Evolutionary conservation across 2,113 vertebrate species (phyloP).

Genomic region (Siphamia tubifer): DNA sequence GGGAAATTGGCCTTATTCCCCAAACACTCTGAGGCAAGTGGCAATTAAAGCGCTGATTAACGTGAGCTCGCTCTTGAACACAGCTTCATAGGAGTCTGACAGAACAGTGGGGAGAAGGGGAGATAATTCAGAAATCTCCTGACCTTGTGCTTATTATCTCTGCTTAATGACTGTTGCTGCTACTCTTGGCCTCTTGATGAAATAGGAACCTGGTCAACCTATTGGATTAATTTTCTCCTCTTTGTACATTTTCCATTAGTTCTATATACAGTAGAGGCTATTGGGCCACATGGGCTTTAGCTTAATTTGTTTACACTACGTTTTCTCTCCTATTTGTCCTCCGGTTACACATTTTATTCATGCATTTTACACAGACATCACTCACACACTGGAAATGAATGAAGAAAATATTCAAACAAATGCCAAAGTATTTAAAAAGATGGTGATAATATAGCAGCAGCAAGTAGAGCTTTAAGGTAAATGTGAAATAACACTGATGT

Average conservation of each 20-base stretch:
- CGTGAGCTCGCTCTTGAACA: conserved; percentile 66
- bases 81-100: conserved; percentile 70
- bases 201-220: conserved; percentile 61
- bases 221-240: conserved; percentile 30
- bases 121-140: conserved; percentile 74
- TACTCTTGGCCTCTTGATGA: conserved; percentile 56
- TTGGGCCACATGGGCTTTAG: conserved; percentile 38
- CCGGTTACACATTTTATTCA: conserved; percentile 32
- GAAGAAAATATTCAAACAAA: too few species aligned
- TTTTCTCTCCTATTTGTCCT: conserved; percentile 11
- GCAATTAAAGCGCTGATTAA: conserved; percentile 82
- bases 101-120: conserved; percentile 66
- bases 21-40: conserved; percentile 72
- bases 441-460: too few species aligned
- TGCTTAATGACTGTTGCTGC: conserved; percentile 70
- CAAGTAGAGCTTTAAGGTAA: too few species aligned
- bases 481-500: too few species aligned
- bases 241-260: conserved; percentile 1
- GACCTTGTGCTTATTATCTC: conserved; percentile 77
- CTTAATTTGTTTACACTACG: conserved; percentile 61
- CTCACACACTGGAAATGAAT: background rate
- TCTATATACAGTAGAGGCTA: background rate
- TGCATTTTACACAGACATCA: background rate
- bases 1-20: conserved; percentile 77
- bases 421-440: too few species aligned